phyloP scores from a whole-genome alignment of 2,888 invertebrate species.

The Parascotia fuliginaria region DNA sequence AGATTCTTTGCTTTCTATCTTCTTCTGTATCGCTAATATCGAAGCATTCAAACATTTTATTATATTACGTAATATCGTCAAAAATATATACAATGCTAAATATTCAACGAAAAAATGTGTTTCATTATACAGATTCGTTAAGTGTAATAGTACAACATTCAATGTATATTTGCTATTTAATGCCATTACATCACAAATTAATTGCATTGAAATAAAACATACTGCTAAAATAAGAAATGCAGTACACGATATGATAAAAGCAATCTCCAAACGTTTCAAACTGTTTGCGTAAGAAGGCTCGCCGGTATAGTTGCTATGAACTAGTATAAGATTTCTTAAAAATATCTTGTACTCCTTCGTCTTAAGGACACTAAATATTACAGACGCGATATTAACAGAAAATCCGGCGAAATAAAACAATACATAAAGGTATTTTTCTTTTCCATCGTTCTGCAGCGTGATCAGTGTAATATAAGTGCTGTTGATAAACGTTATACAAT shows the following conservation, averaged over 20 bases:
- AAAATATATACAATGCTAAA: not conserved
- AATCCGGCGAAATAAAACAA: not conserved
- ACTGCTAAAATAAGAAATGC: not conserved
- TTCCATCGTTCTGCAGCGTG: too few relatives aligned
- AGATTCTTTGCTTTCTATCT: not conserved
- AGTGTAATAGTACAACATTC: not conserved
- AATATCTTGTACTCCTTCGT: not conserved
- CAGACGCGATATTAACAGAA: not conserved
- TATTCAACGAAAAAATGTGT: not conserved
- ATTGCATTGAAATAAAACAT: not conserved
- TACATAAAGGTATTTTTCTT: not conserved
- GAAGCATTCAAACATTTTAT: not conserved
- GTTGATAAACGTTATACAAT: too few relatives aligned
- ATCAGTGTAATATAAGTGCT: too few relatives aligned
- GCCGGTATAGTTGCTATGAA: not conserved
- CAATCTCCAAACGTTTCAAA: not conserved
- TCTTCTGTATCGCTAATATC: not conserved
- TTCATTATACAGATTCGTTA: not conserved
- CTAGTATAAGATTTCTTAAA: not conserved
- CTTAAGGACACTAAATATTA: not conserved
- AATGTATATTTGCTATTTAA: too few relatives aligned
- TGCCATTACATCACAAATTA: not conserved
- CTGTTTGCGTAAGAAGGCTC: not conserved
- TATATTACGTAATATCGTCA: not conserved
- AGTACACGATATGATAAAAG: not conserved